Base-by-base conservation (phyloP, 1,140 invertebrate species). In the Calliopsis andreniformis region DNA sequence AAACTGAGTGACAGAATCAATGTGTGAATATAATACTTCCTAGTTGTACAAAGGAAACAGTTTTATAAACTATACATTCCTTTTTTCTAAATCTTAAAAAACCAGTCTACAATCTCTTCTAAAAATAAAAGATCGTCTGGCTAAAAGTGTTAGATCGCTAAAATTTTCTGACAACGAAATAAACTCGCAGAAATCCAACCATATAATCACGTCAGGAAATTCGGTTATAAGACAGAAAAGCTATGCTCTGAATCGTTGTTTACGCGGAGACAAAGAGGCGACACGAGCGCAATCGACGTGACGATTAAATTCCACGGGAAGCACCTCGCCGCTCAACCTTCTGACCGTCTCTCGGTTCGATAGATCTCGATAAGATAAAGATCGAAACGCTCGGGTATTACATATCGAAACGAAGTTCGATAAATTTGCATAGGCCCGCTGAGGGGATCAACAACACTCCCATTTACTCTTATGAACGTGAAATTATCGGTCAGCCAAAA, bases 311-410 rank as follows among this genome's bases (percentile, higher is more conserved):
- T 61, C 43, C 68, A 49, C 1, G 12, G 35, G 30, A 47, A 39
- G 18, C n/a, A 49, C 45, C 18, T 23, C n/a, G 4, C 4, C 20
- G 47, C 47, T 2, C 43, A 20, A 1, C 7, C 47, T 61, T 20
- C 39, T 47, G 35, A 49, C 35, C 16, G 23, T 49, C 12, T 39
- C 18, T 28, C 35, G 35, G 55, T 49, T 61, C 68, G 18, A 70
- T 59, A 10, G 56, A 61, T 61, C 10, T 14, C 30, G 68, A 62
- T 71, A 62, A 71, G 43, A 51, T 59, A 70, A 39, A 43, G 39
- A 70, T 70, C 30, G 8, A 49, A 49, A 16, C 42, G 53, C 14
- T 45, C 67, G n/a, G 6, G 39, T 8, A 47, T 58, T 51, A 30
- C 25, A 18, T 25, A 49, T 55, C 45, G 5, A 18, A 42, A 28